Evolutionary conservation across 2,797 vertebrate genomes (phyloP).

Genomic region (Sebastes vulpes): DNA sequence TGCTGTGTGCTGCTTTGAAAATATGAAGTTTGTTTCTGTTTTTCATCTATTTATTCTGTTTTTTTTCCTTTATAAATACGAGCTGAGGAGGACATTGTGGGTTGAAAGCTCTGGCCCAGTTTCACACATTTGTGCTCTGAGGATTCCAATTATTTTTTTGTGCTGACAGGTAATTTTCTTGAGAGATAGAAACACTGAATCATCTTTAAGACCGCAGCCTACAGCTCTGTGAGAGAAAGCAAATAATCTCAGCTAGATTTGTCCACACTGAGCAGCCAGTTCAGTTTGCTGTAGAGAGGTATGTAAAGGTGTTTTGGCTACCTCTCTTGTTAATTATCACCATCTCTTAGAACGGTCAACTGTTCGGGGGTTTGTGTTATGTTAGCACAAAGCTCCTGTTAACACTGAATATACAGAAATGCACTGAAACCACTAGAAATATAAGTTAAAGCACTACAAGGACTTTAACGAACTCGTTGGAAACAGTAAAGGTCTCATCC

Average conservation of each 20-base stretch:
- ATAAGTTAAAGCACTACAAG: not conserved
- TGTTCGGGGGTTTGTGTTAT: not conserved
- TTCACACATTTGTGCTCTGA: conserved; percentile 62
- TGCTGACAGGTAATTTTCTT: conserved; percentile 73
- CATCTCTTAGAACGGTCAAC: not conserved
- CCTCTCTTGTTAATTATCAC: not conserved
- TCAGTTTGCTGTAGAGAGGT: not conserved
- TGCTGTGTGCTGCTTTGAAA: conserved; percentile 24
- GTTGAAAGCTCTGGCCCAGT: conserved; percentile 37
- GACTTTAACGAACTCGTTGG: not conserved
- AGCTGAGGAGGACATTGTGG: conserved; percentile 20
- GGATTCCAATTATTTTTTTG: conserved; percentile 71
- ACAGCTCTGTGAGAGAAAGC: conserved; percentile 36
- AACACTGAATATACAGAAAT: not conserved
- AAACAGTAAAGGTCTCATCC: not conserved
- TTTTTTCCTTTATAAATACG: not conserved
- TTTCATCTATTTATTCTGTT: conserved; percentile 12
- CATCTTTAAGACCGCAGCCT: conserved; percentile 53
- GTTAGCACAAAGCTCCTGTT: not conserved
- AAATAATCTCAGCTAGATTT: conserved; percentile 30
- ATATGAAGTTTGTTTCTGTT: conserved; percentile 9
- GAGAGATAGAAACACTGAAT: conserved; percentile 61
- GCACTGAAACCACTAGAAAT: not conserved
- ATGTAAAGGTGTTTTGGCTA: not conserved
- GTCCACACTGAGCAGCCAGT: not conserved